Evolutionary conservation across 1,140 invertebrate genomes (phyloP).

Genomic region (Drosophila sp.): DNA sequence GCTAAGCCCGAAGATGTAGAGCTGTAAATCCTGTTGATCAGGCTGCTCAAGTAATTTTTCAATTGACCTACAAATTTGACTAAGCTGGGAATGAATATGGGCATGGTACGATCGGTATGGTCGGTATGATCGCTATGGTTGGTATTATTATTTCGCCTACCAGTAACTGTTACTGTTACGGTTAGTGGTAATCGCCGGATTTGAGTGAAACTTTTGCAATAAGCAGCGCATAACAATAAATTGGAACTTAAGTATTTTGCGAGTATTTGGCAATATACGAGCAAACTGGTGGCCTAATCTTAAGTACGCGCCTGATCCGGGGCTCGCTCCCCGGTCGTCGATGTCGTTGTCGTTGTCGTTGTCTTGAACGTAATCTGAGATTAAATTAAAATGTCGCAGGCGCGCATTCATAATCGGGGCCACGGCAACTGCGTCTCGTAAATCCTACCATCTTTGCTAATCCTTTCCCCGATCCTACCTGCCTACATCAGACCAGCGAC

Average conservation of each 20-base stretch:
- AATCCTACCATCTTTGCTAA: conserved; percentile 63
- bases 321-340: conserved; percentile 51
- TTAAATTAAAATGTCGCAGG: conserved; percentile 83
- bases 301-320: conserved; percentile 58
- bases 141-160: neutral
- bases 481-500: neutral
- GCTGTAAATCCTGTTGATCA: conserved; percentile 40
- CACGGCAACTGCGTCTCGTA: conserved; percentile 54
- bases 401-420: conserved; percentile 68
- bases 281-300: conserved; percentile 72
- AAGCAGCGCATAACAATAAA: conserved; percentile 49
- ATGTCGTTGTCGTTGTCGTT: too few relatives aligned
- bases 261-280: conserved; percentile 77
- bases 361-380: conserved; percentile 67
- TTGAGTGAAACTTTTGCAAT: conserved; percentile 78
- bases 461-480: conserved; percentile 63
- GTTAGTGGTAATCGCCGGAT: conserved; percentile 68
- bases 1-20: neutral
- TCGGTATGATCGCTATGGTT: neutral
- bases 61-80: conserved; percentile 79
- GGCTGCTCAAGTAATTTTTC: conserved; percentile 63
- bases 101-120: neutral
- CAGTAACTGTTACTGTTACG: conserved; percentile 26
- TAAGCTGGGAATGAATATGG: conserved; percentile 28
- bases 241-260: conserved; percentile 41